These are phyloP conservation scores for Dermolepida albohirtum DNA, from an alignment of 2,888 invertebrate species.

Conservation along the genomic window DNA sequence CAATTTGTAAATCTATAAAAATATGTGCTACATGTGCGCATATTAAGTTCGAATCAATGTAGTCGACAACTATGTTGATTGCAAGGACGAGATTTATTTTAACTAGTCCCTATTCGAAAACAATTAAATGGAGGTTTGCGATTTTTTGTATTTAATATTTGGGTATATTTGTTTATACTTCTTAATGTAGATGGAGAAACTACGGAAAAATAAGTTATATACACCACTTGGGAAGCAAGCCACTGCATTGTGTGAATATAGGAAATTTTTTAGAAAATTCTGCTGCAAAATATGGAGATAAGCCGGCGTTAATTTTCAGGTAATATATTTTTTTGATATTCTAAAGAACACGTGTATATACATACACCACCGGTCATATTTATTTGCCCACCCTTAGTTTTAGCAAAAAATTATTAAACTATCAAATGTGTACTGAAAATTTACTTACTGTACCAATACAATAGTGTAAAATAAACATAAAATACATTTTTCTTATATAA, in stretches of 20 bases:
- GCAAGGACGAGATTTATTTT: background rate
- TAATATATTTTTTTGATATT: background rate
- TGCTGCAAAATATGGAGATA: conserved; percentile 68
- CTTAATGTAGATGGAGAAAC: conserved; percentile 25
- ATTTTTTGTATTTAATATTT: background rate
- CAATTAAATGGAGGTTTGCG: conserved; percentile 13
- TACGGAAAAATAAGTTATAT: conserved; percentile 66
- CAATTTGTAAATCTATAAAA: too few species aligned
- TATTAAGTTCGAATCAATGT: background rate
- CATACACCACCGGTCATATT: too few species aligned
- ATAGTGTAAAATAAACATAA: too few species aligned
- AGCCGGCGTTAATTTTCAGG: conserved; percentile 70
- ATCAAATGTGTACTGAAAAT: too few species aligned
- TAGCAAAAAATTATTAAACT: too few species aligned
- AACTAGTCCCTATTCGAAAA: background rate
- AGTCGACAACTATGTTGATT: background rate
- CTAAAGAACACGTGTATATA: too few species aligned
- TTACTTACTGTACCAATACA: too few species aligned
- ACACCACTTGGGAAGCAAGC: conserved; percentile 66
- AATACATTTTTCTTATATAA: too few species aligned
- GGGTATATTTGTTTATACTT: background rate
- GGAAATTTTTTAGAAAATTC: conserved; percentile 70
- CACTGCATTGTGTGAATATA: conserved; percentile 68
- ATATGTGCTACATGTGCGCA: too few species aligned
- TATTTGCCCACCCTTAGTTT: too few species aligned